These are phyloP conservation scores for Pyrgus malvae DNA, from an alignment of 2,888 invertebrate species.

Conservation along the genomic window DNA sequence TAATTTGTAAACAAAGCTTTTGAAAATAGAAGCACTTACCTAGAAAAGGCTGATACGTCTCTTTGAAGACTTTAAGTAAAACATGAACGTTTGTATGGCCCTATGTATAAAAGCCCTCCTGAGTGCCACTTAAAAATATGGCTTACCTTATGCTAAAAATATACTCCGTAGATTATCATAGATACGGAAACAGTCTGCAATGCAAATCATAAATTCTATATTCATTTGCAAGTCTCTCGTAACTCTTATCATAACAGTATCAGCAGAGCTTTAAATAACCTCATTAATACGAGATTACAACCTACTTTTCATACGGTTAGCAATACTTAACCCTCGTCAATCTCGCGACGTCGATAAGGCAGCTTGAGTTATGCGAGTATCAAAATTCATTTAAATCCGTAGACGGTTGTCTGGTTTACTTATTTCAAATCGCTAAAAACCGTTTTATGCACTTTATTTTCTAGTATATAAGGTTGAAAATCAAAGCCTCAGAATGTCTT, in stretches of 20 bases:
- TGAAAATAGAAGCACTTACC: no score
- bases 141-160: no score
- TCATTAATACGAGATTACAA: slow-evolving; percentile 16
- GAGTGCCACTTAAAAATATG: no score
- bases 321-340: slow-evolving; percentile 26
- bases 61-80: no score
- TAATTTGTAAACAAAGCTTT: no score
- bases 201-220: slow-evolving; percentile 1
- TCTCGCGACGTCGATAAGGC: slow-evolving; percentile 22
- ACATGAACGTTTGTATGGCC: no score
- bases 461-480: neutral
- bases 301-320: slow-evolving; percentile 22
- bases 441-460: neutral
- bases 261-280: slow-evolving; percentile 13
- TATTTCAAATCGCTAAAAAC: slow-evolving; percentile 6
- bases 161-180: no score
- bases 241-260: neutral
- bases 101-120: no score
- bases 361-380: slow-evolving; percentile 20
- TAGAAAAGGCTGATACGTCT: no score
- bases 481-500: neutral
- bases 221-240: slow-evolving; percentile 3
- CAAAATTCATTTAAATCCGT: slow-evolving; percentile 35
- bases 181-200: no score
- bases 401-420: slow-evolving; percentile 32